Conservation (phyloP, 1,140 invertebrate genomes). For the Cherax destructor region DNA sequence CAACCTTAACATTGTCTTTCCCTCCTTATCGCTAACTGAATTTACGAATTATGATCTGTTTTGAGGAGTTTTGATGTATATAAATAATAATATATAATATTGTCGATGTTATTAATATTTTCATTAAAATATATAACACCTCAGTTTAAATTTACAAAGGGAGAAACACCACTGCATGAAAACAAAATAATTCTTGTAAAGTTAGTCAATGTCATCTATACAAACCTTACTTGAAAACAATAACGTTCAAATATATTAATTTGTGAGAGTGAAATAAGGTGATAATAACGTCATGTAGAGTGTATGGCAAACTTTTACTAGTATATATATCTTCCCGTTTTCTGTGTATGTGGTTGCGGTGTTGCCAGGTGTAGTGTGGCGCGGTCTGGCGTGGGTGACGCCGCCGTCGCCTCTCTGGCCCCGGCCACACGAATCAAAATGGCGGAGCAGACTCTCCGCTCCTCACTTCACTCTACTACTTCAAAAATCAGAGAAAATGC, state of each 20-base stretch:
- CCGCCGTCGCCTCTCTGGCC: conserved; percentile 63
- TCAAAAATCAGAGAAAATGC: conserved; percentile 43
- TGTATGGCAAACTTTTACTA: conserved; percentile 3
- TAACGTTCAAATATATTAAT: background rate
- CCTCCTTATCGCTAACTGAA: background rate
- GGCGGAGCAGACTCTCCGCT: conserved; percentile 45
- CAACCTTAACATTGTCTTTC: conserved; percentile 25
- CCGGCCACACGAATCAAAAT: conserved; percentile 64
- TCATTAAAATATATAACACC: background rate
- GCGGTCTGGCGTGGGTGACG: background rate
- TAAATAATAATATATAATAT: background rate
- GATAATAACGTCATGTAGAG: background rate
- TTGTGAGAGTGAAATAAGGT: background rate
- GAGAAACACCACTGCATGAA: conserved; percentile 51
- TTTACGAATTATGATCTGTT: background rate
- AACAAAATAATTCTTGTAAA: conserved; percentile 19
- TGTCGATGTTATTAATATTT: background rate
- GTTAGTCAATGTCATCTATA: background rate
- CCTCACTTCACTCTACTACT: conserved; percentile 7
- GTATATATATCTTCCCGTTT: conserved; percentile 38
- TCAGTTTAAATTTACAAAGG: background rate
- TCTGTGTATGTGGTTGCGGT: conserved; percentile 26
- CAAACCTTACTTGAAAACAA: background rate
- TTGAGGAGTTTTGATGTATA: background rate
- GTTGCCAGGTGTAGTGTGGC: conserved; percentile 50